Base-by-base conservation (phyloP, 2,888 invertebrate species). In the Callyntrura guangdongensis region DNA sequence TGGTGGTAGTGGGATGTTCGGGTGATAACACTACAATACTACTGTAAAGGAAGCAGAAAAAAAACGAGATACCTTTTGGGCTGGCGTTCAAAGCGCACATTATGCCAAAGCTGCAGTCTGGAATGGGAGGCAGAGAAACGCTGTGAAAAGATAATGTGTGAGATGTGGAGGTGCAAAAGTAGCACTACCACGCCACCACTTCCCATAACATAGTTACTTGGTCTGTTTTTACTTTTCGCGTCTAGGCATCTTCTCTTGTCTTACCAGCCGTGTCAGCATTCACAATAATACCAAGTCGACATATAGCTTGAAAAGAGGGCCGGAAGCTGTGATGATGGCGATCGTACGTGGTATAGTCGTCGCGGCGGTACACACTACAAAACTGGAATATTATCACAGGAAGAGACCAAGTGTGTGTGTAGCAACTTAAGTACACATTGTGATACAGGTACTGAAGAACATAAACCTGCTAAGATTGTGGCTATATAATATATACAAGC, bases 81-180 rank as follows among this genome's bases (percentile, higher is more conserved):
- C 11, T 53, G 53, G 12, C 53, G 53, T 12, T 36, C 5, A n/a
- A n/a, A 36, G 69, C 11, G 8, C n/a, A 69, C 64, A 17, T 53
- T 53, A 14, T 11, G 11, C 9, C 12, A 36, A 61, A 61, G 20
- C 64, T 22, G 25, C n/a, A 56, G 79, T 22, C 20, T 56, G 12
- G 56, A n/a, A 27, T 27, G 27, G 59, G 20, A 36, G 59, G 36
- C 8, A 81, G 27, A 45, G 45, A 82, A 17, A 64, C 36, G 36
- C 82, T 45, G 45, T 82, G 82, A 82, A 82, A 82, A 64, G 82
- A 82, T 82, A 82, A 82, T 82, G 22, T 47, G 64, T 47, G 64
- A 61, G 47, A 64, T 61, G 61, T 64, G 64, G 22, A 61, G 20
- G 59, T 20, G 64, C 4, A 64, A n/a, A 74, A 17, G 49, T 49